Base-by-base conservation (phyloP, 37 sponge, comb jelly and placozoan species). In the Crambe crambe region DNA sequence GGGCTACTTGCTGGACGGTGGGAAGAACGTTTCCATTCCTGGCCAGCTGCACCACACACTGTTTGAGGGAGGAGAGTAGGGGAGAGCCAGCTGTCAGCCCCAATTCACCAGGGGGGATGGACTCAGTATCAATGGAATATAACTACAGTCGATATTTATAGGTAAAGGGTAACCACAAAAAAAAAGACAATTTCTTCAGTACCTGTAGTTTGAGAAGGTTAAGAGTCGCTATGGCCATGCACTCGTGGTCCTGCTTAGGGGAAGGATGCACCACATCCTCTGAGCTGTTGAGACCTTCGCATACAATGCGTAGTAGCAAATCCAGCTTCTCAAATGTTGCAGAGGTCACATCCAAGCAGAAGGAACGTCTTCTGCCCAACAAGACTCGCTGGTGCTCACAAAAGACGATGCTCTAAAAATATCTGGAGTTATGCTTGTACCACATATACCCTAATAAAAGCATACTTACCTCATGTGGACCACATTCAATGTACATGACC, bases 1-100 rank as follows among this genome's bases (percentile, higher is more conserved):
- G 97, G 2, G 97, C 95, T 18, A 88, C 90, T 25, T 61, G 39
- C 83, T 97, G 97, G 12, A 97, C 93, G 4, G 87, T 74, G 29
- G 61, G 20, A 21, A 89, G 58, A 25, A 87, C 86, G 32, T 90
- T 85, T 17, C 78, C 37, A n/a, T 58, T 83, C 37, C 95, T 68
- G 29, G 97, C 92, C 42, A 97, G 86, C 58, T 74, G 64, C 39
- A 97, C 79, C 42, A 95, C 85, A 62, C 85, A 86, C 41, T 94
- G 90, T 68, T 92, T 94, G 58, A 95, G 63, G 12, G 97, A 92
- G 73, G 58, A 42, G 43, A 97, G 87, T 0, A 97, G 89, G 25
- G 88, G 61, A 1, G 88, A 86, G 38, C 89, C 89, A 3, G 84
- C 74, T 2, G 57, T 39, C 10, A 97, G 78, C 21, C 82, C 85